Evolutionary conservation across 2,888 invertebrate genomes (phyloP).

Genomic region (Frankliniella fusca): DNA sequence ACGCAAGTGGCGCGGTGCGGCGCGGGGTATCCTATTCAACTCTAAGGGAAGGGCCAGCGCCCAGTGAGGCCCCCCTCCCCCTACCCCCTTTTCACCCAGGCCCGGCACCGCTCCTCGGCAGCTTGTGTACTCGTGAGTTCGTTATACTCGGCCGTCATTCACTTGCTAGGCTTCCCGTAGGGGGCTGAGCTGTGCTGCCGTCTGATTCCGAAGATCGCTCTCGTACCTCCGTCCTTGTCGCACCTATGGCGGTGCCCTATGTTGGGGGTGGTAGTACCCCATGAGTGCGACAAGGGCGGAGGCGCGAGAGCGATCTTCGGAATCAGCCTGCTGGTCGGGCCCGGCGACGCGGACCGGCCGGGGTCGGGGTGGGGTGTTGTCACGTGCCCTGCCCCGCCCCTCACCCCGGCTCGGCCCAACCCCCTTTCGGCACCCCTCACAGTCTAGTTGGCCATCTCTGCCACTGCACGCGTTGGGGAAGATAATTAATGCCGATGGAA

Average conservation of each 20-base stretch:
- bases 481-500: too few species aligned
- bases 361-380: neutral
- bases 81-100: neutral
- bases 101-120: neutral
- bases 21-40: neutral
- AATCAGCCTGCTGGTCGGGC: too few species aligned
- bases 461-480: too few species aligned
- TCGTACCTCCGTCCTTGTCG: too few species aligned
- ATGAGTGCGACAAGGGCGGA: too few species aligned
- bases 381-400: neutral
- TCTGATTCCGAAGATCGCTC: too few species aligned
- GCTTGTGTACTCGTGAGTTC: conserved; percentile 11
- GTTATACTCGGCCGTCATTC: conserved; percentile 24
- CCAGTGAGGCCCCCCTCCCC: neutral
- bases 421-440: neutral
- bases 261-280: too few species aligned
- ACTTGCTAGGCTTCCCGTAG: conserved; percentile 3
- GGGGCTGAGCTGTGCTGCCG: conserved; percentile 6
- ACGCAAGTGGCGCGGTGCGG: too few species aligned
- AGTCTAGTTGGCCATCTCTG: too few species aligned
- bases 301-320: too few species aligned
- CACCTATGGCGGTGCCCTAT: too few species aligned
- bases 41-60: neutral
- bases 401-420: neutral
- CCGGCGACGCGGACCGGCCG: neutral